Evolutionary conservation across 2,113 vertebrate genomes (phyloP).

Genomic region (Psilopsiagon aymara): DNA sequence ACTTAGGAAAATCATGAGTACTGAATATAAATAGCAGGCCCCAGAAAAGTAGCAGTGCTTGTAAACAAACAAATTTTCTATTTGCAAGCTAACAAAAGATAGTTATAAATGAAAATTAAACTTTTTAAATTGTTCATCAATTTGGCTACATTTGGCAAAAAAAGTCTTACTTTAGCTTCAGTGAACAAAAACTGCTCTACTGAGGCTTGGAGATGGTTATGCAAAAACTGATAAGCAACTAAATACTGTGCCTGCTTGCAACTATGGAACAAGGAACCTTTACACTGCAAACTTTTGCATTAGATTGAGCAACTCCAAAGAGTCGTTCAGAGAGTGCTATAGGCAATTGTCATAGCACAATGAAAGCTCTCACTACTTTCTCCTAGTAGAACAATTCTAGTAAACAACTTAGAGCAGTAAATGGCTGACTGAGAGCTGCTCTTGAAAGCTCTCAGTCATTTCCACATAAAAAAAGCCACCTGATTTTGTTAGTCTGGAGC

Average conservation of each 20-base stretch:
- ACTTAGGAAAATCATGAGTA: neutral
- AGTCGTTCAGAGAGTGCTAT: neutral
- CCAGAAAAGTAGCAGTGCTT: neutral
- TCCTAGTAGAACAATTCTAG: neutral
- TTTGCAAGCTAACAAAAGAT: neutral
- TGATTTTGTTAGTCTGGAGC: neutral
- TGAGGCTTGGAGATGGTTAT: neutral
- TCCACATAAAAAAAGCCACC: neutral
- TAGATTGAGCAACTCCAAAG: neutral
- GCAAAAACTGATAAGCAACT: neutral
- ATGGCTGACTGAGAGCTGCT: neutral
- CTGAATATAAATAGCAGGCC: neutral
- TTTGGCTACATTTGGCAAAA: neutral
- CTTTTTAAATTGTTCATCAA: neutral
- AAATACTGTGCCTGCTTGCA: neutral
- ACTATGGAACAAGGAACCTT: neutral
- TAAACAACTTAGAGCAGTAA: neutral
- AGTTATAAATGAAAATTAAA: neutral
- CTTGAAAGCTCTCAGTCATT: neutral
- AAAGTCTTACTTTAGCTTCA: neutral
- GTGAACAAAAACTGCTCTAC: neutral
- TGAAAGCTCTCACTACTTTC: neutral
- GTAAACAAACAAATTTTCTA: neutral
- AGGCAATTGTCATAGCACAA: neutral
- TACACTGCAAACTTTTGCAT: neutral